Conservation (phyloP, 2,888 invertebrate species). For the Rotaria magnacalcarata region DNA sequence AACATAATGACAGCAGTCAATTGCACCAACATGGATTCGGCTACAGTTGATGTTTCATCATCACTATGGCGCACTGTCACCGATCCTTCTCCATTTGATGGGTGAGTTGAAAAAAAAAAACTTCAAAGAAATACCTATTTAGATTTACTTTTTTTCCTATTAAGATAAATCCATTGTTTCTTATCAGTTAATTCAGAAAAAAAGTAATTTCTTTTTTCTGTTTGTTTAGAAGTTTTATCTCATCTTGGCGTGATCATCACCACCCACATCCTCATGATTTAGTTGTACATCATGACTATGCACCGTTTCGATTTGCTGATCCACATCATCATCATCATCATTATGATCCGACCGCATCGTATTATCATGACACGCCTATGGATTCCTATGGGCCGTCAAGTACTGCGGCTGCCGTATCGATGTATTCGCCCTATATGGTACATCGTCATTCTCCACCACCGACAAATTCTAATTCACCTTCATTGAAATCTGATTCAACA, state of each 20-base stretch:
- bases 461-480: not conserved
- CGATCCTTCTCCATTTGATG: constrained; percentile 12
- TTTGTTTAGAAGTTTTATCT: constrained; percentile 5
- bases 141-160: not conserved
- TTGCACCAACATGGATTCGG: constrained; percentile 12
- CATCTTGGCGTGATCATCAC: constrained; percentile 14
- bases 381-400: not conserved
- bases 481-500: not conserved
- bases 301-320: not conserved
- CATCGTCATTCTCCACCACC: not conserved
- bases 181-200: not conserved
- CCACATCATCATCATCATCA: constrained; percentile 26
- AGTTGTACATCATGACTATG: not conserved
- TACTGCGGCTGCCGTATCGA: not conserved
- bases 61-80: not conserved
- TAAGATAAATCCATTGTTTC: constrained; percentile 6
- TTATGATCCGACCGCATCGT: not conserved
- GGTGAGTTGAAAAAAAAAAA: not conserved
- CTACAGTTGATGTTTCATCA: constrained; percentile 16
- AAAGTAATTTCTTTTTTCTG: not conserved
- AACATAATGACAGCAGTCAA: constrained; percentile 15
- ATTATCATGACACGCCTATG: not conserved
- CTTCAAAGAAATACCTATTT: not conserved
- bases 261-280: not conserved
- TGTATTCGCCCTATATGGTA: not conserved